Evolutionary conservation across 1,140 invertebrate species (phyloP), one percentile per base, ranked within the genome.

Genomic region (Mizuhopecten yessoensis): DNA sequence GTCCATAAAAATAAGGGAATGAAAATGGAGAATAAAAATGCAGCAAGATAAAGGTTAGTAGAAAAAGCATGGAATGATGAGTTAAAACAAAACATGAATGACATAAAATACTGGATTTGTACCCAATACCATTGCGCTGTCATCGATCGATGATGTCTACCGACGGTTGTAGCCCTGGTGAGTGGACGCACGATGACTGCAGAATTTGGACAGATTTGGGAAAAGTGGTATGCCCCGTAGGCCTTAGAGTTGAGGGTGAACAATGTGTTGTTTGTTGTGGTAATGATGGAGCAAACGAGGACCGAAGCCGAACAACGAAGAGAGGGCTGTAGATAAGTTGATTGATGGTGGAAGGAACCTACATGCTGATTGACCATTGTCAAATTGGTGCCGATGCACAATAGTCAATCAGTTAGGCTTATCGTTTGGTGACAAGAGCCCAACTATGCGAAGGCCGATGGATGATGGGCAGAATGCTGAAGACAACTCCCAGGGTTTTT

Each of bases 1-100:
- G 29, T 75, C n/a, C 0, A 75, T 75, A 75, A 29, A 17, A 2
- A 75, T 29, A 75, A 75, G 29, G 57, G 57, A 75, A 75, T 75
- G 15, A 75, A 75, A 75, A 75, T 75, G 57, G n/a, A 2, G 29
- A 75, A 75, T 75, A 75, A 23, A 75, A 75, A 75, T 75, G 57
- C 57, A 75, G 57, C n/a, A 75, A 75, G 57, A 75, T 75, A 75
- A 29, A 75, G 57, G 57, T 75, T 75, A 75, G 57, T 75, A 75
- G 57, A 75, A 75, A 17, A 75, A 75, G 57, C 57, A 29, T 75
- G 57, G 57, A 75, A 75, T 75, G 57, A 75, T 75, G 57, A 75
- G 57, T 75, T 75, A 75, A n/a, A 75, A 75, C 57, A 75, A 75
- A 75, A 75, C 57, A 75, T 75, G 57, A 75, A 75, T 75, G 57